phyloP scores from a whole-genome alignment of 1,140 invertebrate genomes.

The Bombus picipes region DNA sequence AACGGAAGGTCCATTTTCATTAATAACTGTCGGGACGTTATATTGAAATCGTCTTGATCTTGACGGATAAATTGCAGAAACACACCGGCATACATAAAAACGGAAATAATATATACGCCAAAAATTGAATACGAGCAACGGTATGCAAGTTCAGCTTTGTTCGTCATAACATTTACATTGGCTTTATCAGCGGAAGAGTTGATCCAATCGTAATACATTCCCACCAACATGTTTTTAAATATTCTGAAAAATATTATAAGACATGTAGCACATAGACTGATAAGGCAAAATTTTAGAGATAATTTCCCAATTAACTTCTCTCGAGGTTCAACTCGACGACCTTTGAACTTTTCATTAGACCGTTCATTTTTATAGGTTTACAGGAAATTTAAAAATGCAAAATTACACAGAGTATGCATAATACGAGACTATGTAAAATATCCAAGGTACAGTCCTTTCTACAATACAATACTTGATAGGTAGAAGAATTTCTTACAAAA shows the following conservation, averaged over 20 bases:
- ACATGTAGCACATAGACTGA: neutral
- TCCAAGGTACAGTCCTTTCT: too few species aligned
- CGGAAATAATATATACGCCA: constrained; percentile 23
- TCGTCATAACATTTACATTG: constrained; percentile 20
- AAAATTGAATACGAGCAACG: constrained; percentile 43
- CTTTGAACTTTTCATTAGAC: neutral
- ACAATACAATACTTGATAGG: too few species aligned
- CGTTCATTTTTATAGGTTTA: too few species aligned
- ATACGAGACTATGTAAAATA: too few species aligned
- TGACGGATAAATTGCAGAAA: constrained; percentile 8
- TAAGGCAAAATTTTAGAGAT: neutral
- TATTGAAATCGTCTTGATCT: too few species aligned
- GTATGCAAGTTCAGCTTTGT: constrained; percentile 32
- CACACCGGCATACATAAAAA: constrained; percentile 36
- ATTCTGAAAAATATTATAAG: constrained; percentile 35
- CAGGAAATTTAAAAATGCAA: too few species aligned
- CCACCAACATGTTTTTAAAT: constrained; percentile 32
- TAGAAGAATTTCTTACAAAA: too few species aligned
- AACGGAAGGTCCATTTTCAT: constrained; percentile 60
- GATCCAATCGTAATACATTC: constrained; percentile 51
- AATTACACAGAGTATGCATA: too few species aligned
- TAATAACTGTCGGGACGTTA: constrained; percentile 26
- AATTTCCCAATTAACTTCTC: neutral
- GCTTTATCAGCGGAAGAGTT: constrained; percentile 7
- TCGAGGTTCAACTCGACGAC: neutral